Percentiles rank a stretch among this genome's conserved stretches.
Evolutionary conservation across 35 echinoderm and acorn worm species (phyloP).

Genomic region (Eucidaris tribuloides): DNA sequence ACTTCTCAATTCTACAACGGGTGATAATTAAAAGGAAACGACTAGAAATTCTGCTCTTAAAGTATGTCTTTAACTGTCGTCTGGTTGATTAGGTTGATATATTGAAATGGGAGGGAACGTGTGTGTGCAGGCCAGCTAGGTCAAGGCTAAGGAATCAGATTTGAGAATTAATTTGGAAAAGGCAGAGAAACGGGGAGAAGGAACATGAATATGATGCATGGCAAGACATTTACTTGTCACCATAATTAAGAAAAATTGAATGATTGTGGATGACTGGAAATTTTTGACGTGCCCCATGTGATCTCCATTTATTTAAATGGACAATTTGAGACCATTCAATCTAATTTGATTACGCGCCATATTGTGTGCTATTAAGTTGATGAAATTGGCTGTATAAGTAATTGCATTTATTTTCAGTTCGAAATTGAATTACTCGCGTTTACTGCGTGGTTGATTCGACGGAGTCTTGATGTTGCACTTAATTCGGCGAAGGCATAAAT

Average conservation of each 20-base stretch:
- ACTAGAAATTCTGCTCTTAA: no score
- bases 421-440: slow-evolving; percentile 24
- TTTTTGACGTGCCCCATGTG: not conserved
- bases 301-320: slow-evolving; percentile 29
- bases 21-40: no score
- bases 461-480: no score
- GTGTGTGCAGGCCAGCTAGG: no score
- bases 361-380: slow-evolving; percentile 29
- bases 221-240: not conserved
- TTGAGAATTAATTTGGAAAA: no score
- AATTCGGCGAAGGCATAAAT: no score
- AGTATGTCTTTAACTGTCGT: no score
- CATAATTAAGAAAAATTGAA: slow-evolving; percentile 32
- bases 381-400: slow-evolving; percentile 37
- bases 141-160: no score
- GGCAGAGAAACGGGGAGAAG: no score
- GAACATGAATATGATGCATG: slow-evolving; percentile 44
- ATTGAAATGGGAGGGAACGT: no score
- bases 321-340: slow-evolving; percentile 29
- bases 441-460: slow-evolving; percentile 16
- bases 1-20: no score
- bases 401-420: slow-evolving; percentile 33
- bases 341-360: slow-evolving; percentile 20
- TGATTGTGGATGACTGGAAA: slow-evolving; percentile 15
- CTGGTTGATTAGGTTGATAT: no score